A percentile compares a stretch with the other conserved stretches of the same genome.
These are phyloP conservation scores for Labeo catla DNA, from an alignment of 2,113 vertebrate species.

Conservation along the genomic window DNA sequence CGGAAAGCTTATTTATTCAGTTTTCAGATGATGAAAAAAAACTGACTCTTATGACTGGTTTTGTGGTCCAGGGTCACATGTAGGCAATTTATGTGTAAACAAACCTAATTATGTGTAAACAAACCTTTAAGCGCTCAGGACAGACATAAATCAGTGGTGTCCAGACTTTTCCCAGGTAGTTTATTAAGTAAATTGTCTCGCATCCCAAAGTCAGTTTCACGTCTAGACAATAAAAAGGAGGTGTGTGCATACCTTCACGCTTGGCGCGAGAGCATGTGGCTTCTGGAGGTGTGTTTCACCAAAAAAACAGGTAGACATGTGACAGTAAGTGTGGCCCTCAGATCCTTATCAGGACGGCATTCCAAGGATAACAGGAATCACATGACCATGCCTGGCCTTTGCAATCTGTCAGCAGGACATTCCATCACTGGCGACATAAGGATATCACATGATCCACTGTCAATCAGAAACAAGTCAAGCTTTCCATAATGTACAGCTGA, in stretches of 20 bases:
- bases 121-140: no score
- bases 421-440: slow-evolving; percentile 36
- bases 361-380: slow-evolving; percentile 59
- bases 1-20: no score
- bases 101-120: neutral
- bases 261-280: neutral
- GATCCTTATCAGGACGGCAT: slow-evolving; percentile 67
- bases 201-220: neutral
- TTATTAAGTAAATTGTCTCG: neutral
- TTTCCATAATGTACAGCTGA: neutral
- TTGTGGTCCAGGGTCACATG: no score
- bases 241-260: neutral
- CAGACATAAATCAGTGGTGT: neutral
- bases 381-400: slow-evolving; percentile 47
- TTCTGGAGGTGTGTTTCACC: neutral
- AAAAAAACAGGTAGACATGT: slow-evolving; percentile 56
- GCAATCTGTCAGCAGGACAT: neutral
- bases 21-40: no score
- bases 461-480: slow-evolving; percentile 51
- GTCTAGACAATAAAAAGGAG: neutral
- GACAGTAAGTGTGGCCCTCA: slow-evolving; percentile 53
- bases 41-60: no score
- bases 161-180: neutral
- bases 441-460: slow-evolving; percentile 53
- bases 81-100: neutral